A percentile compares a stretch with the other conserved stretches of the same genome.
Conservation (phyloP, 2,888 invertebrate species). For the Rhingia rostrata region DNA sequence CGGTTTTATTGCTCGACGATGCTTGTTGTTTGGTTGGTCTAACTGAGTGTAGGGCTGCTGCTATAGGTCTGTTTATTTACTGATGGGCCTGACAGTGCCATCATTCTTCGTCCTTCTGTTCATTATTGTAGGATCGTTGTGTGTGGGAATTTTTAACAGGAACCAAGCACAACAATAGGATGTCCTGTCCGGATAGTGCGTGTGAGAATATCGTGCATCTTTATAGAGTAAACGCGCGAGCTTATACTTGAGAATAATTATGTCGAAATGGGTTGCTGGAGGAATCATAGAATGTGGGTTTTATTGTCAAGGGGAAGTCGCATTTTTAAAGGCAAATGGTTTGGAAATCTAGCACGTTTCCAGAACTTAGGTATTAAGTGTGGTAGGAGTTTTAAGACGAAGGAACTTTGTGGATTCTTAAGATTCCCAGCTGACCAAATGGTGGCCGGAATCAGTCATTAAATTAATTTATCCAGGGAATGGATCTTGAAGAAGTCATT, state of each 20-base stretch:
- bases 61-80: slow-evolving; percentile 60
- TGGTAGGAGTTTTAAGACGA: too few relatives aligned
- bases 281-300: too few relatives aligned
- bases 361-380: too few relatives aligned
- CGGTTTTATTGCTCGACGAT: slow-evolving; percentile 67
- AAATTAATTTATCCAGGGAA: too few relatives aligned
- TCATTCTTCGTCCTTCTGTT: slow-evolving; percentile 38
- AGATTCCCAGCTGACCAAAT: too few relatives aligned
- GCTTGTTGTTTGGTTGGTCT: slow-evolving; percentile 38
- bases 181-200: slow-evolving; percentile 22
- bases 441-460: too few relatives aligned
- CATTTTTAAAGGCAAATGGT: too few relatives aligned
- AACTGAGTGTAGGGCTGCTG: background rate
- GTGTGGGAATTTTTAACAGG: slow-evolving; percentile 27
- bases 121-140: background rate
- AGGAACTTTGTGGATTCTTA: too few relatives aligned
- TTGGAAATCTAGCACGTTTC: too few relatives aligned
- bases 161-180: slow-evolving; percentile 28
- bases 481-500: too few relatives aligned
- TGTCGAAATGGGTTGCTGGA: slow-evolving; percentile 27
- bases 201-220: slow-evolving; percentile 45
- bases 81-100: slow-evolving; percentile 62
- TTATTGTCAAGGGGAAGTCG: too few relatives aligned
- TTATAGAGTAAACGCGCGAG: slow-evolving; percentile 31
- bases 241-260: slow-evolving; percentile 65